A percentile compares a stretch with the other conserved stretches of the same genome.
Conservation (phyloP, 1,140 invertebrate species). For the Megalopta genalis region DNA sequence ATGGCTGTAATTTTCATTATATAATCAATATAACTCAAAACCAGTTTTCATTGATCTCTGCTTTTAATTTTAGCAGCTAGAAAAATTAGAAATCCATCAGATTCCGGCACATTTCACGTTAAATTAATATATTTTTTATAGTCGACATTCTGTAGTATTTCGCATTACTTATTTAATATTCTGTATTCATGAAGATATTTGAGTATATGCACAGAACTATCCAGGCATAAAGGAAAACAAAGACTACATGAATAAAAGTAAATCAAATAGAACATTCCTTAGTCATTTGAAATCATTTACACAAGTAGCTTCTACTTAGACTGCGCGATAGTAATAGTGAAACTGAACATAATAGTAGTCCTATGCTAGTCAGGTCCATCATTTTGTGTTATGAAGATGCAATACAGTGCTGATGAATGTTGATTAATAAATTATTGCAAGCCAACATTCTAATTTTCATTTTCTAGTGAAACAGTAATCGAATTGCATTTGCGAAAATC, state of each 20-base stretch:
- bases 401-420: constrained; percentile 27
- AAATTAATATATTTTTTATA: constrained; percentile 5
- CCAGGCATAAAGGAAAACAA: constrained; percentile 39
- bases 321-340: constrained; percentile 16
- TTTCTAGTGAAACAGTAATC: constrained; percentile 21
- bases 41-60: not conserved
- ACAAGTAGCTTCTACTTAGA: constrained; percentile 18
- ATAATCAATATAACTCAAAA: not conserved
- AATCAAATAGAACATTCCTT: constrained; percentile 29
- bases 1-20: constrained; percentile 14
- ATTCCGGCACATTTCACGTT: not conserved
- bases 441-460: constrained; percentile 8
- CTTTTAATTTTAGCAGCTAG: not conserved
- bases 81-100: constrained; percentile 14
- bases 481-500: constrained; percentile 52
- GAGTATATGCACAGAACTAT: constrained; percentile 22
- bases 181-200: constrained; percentile 26
- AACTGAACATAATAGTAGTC: constrained; percentile 47
- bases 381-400: constrained; percentile 42
- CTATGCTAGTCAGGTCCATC: constrained; percentile 52
- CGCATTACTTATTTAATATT: constrained; percentile 50
- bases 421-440: constrained; percentile 52
- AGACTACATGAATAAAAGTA: constrained; percentile 33
- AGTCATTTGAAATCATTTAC: constrained; percentile 16
- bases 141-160: not conserved